These are phyloP conservation scores for Tenthredo notha DNA, from an alignment of 2,888 invertebrate genomes.

Conservation along the genomic window DNA sequence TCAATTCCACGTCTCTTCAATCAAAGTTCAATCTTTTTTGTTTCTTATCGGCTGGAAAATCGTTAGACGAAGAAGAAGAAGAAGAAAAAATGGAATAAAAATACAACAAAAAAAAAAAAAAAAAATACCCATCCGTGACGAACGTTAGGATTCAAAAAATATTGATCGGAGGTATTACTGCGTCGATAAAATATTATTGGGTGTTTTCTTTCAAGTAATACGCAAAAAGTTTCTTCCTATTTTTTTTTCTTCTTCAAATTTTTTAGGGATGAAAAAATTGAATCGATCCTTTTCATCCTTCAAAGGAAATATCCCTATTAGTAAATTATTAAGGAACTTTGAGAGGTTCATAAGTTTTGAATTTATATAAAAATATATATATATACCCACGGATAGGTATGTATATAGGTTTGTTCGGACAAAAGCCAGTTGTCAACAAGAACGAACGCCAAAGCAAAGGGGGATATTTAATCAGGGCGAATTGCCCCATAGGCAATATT, in stretches of 20 bases:
- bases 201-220: neutral
- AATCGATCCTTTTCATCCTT: neutral
- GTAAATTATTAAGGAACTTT: neutral
- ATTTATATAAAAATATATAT: neutral
- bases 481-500: conserved; percentile 39
- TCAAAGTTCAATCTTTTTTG: neutral
- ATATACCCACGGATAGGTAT: neutral
- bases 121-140: neutral
- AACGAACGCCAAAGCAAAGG: neutral
- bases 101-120: neutral
- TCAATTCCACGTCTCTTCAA: neutral
- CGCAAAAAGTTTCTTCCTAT: neutral
- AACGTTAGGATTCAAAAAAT: neutral
- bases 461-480: conserved; percentile 32
- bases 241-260: neutral
- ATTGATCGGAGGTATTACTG: neutral
- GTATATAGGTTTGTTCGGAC: neutral
- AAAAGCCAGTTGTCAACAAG: conserved; percentile 4
- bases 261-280: neutral
- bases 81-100: neutral
- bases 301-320: neutral
- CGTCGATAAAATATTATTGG: neutral
- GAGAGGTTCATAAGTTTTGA: neutral
- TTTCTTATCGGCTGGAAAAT: neutral
- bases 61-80: neutral